Base-by-base conservation (phyloP, 2,888 invertebrate genomes). In the Oxyteleia sp. region DNA sequence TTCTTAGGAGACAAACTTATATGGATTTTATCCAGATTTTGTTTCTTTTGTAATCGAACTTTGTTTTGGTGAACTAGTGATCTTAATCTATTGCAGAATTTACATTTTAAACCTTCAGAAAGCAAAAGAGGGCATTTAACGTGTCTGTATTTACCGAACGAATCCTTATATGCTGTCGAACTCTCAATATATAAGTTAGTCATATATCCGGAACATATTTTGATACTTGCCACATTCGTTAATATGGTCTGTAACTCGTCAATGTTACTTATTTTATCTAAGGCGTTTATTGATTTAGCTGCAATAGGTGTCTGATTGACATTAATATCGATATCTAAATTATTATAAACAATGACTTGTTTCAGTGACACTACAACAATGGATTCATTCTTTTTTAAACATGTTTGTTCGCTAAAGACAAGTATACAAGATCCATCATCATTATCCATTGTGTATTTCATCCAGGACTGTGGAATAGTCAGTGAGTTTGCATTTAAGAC, bases 131-230 rank as follows among this genome's bases (percentile, higher is more conserved):
- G 47, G 10, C 47, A 47, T 18, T 47, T 47, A 13, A 18, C 16
- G 10, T 47, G 47, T 18, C 47, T 47, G 10, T 47, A 47, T 4
- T 1, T 18, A 18, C 20, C 47, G 2, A 18, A 11, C 2, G 5
- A 47, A 47, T 47, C 47, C 18, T 16, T 47, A 18, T 7, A 20
- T 18, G 18, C 13, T 4, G 5, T 18, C 2, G 47, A 47, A 47
- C 16, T 8, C 10, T 47, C 47, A 8, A 47, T 1, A 2, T 2
- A 20, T 3, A 10, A 3, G 2, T 16, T 10, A 5, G 11, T 10
- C 1, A 18, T 47, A 10, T 47, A 47, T 4, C 47, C 47, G 16
- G 47, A 47, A 47, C 47, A 47, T 8, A 47, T 11, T 18, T 16
- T 47, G 2, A 8, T 47, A 1, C 18, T 16, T 8, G 20, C 1